These are phyloP conservation scores for Galerucella pusilla DNA, from an alignment of 2,888 invertebrate genomes.

Conservation along the genomic window DNA sequence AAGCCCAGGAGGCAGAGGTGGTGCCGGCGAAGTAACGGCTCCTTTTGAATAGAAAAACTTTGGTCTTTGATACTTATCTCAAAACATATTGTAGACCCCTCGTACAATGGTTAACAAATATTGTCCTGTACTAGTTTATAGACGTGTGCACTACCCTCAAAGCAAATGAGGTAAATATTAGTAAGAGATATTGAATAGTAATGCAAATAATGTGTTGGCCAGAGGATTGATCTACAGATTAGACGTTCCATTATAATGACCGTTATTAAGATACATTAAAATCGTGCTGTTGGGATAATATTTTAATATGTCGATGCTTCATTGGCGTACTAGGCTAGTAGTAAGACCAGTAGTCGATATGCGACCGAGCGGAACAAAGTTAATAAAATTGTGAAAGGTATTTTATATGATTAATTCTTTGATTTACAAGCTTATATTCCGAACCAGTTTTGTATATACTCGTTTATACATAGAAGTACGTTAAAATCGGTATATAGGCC, in stretches of 20 bases:
- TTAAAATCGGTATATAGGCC: background rate
- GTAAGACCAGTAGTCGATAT: constrained; percentile 27
- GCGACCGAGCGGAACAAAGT: constrained; percentile 17
- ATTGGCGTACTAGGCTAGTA: constrained; percentile 24
- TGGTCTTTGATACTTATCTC: too few species aligned
- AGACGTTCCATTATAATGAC: constrained; percentile 53
- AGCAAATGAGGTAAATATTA: too few species aligned
- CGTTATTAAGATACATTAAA: constrained; percentile 59
- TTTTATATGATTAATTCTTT: background rate
- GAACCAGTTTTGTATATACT: background rate
- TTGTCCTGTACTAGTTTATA: background rate
- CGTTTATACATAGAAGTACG: background rate
- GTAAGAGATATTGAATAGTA: background rate
- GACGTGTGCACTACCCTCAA: too few species aligned
- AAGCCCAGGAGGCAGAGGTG: too few species aligned
- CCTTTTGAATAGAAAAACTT: too few species aligned
- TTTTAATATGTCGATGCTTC: constrained; percentile 53
- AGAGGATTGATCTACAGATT: constrained; percentile 49
- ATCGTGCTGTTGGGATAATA: constrained; percentile 57
- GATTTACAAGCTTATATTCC: background rate
- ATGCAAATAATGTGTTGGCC: constrained; percentile 30
- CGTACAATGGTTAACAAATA: too few species aligned
- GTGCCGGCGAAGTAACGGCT: too few species aligned
- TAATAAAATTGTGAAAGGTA: constrained; percentile 5
- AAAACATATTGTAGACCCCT: too few species aligned